These are phyloP conservation scores for Agonopterix subpropinquella DNA, from an alignment of 2,888 invertebrate species.

Conservation along the genomic window DNA sequence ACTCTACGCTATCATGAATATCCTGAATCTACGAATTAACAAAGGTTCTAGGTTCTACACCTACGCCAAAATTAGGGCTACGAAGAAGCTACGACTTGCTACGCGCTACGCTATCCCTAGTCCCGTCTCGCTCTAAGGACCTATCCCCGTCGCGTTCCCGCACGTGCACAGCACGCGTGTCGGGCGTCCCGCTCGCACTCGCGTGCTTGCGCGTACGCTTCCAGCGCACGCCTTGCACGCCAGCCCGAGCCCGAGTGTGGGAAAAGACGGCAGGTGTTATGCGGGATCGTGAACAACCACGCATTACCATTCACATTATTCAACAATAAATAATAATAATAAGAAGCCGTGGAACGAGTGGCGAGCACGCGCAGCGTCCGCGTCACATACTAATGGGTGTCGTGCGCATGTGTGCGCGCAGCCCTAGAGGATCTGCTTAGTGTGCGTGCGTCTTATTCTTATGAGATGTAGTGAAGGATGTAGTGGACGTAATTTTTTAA, in stretches of 20 bases:
- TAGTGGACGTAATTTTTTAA: slow-evolving; percentile 51
- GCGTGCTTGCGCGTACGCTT: slow-evolving; percentile 35
- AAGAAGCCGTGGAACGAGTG: slow-evolving; percentile 73
- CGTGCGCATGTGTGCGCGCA: slow-evolving; percentile 41
- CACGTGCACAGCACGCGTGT: slow-evolving; percentile 54
- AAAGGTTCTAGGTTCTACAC: too few relatives aligned
- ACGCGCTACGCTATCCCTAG: slow-evolving; percentile 41
- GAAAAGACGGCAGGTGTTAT: slow-evolving; percentile 78
- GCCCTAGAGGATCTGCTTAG: slow-evolving; percentile 24
- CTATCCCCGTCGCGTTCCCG: slow-evolving; percentile 31
- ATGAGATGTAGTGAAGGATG: slow-evolving; percentile 33
- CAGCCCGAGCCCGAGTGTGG: slow-evolving; percentile 65
- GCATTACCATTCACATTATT: slow-evolving; percentile 76
- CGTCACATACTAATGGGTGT: slow-evolving; percentile 62
- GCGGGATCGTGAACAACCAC: slow-evolving; percentile 76
- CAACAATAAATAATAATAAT: slow-evolving; percentile 76
- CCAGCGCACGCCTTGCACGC: slow-evolving; percentile 50
- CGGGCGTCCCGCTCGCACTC: slow-evolving; percentile 49
- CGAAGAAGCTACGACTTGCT: slow-evolving; percentile 20
- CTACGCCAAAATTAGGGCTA: slow-evolving; percentile 21
- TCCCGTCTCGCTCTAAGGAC: slow-evolving; percentile 30
- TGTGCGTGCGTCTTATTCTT: slow-evolving; percentile 22
- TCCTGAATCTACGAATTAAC: slow-evolving; percentile 13
- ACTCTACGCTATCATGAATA: slow-evolving; percentile 24
- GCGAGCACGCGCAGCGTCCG: slow-evolving; percentile 69